Evolutionary conservation across 2,797 vertebrate genomes (phyloP).

Genomic region (Channa striata): DNA sequence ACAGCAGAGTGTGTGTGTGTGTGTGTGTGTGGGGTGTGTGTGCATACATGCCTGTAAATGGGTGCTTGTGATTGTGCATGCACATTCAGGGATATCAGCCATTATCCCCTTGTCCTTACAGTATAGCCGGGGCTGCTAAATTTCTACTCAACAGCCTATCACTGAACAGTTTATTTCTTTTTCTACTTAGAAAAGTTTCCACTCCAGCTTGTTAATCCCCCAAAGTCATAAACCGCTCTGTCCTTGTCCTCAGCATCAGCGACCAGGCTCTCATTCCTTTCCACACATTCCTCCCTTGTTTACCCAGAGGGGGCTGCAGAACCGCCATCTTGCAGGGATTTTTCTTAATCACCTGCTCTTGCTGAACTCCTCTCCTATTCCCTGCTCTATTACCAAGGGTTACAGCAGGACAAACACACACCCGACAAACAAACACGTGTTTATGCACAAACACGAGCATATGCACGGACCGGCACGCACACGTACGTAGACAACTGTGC

Average conservation of each 20-base stretch:
- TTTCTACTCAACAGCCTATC: conserved; percentile 53
- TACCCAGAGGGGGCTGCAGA: conserved; percentile 73
- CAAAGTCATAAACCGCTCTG: conserved; percentile 76
- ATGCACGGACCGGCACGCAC: conserved; percentile 30
- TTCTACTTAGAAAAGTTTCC: conserved; percentile 75
- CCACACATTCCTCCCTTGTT: conserved; percentile 68
- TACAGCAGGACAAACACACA: conserved; percentile 67
- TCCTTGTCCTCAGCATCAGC: conserved; percentile 77
- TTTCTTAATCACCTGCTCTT: conserved; percentile 79
- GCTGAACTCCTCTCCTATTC: conserved; percentile 75
- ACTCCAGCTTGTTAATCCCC: conserved; percentile 77
- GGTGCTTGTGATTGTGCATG: conserved; percentile 8
- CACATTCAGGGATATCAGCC: conserved; percentile 32
- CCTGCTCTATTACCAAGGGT: conserved; percentile 74
- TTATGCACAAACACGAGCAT: conserved; percentile 36
- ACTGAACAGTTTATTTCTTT: conserved; percentile 63
- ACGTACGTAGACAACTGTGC: conserved; percentile 25
- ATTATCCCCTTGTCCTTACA: conserved; percentile 24
- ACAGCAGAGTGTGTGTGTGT: conserved; percentile 5
- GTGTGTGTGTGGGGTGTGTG: conserved; percentile 4
- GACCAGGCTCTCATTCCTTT: conserved; percentile 68
- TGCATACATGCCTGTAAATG: conserved; percentile 3
- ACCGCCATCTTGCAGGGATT: conserved; percentile 80
- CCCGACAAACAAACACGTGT: neutral
- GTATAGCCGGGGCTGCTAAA: conserved; percentile 26